Evolutionary conservation across 1,140 invertebrate species (phyloP), one percentile per base, ranked within the genome.

Genomic region (Drosophila seguyi): DNA sequence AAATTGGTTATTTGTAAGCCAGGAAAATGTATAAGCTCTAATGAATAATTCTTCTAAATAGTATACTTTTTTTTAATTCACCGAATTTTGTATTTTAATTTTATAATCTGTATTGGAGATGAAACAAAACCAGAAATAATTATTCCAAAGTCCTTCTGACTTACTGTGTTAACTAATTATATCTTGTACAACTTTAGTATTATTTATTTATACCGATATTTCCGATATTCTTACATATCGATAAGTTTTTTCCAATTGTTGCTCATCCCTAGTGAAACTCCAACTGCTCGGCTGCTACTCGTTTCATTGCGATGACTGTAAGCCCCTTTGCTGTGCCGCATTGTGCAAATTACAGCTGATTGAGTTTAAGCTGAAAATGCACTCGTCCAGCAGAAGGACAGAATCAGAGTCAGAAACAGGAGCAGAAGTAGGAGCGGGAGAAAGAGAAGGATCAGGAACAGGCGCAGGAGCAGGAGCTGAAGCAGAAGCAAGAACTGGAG

Each of bases 271-370:
- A 22, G 18, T 16, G 14, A 16, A 53, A 36, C 50, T 53, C 18
- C 13, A 53, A 53, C 52, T 16, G 34, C 65, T 60, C 27, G 45
- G n/a, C 11, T 45, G 41, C 41, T 25, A 48, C 75, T 61, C 60
- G 62, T 59, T 72, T 66, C 77, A 55, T 56, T 72, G 58, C 77
- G 52, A 77, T 80, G 74, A 39, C 62, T 44, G 50, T 59, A 74
- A 81, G 74, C 68, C 50, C 57, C 74, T 74, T 75, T 36, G 48
- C 58, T 52, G 67, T 57, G 69, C 67, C 79, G 78, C 82, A 86
- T 73, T 80, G 66, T 63, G 68, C 67, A 81, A 85, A 86, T 85
- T 88, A 78, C 80, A 83, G 47, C 73, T 80, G 80, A 87, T 87
- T 87, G 80, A 88, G 82, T 79, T 81, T 82, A 75, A 65, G 62